These are phyloP conservation scores for Julus scanicus DNA, from an alignment of 2,888 invertebrate genomes.

Conservation along the genomic window DNA sequence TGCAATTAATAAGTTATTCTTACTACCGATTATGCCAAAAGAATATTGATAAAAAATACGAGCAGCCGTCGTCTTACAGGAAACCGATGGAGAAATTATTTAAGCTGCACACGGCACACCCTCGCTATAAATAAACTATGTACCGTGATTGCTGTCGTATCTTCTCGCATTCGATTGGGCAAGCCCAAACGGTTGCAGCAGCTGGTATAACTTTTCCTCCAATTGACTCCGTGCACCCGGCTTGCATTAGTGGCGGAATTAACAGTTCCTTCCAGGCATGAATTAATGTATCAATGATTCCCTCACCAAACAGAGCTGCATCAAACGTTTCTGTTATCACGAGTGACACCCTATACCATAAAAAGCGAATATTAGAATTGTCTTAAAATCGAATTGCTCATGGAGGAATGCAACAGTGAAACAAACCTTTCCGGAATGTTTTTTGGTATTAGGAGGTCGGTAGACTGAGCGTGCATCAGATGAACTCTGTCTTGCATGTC, in stretches of 20 bases:
- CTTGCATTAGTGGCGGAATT: neutral
- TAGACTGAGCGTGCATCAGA: constrained; percentile 73
- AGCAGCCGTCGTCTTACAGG: too few species aligned
- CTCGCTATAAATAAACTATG: neutral
- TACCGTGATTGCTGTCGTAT: constrained; percentile 69
- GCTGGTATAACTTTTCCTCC: constrained; percentile 65
- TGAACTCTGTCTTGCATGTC: constrained; percentile 66
- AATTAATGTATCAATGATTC: constrained; percentile 74
- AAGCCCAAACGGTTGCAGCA: constrained; percentile 70
- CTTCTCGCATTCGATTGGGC: constrained; percentile 72
- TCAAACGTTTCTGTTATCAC: constrained; percentile 84
- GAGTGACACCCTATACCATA: constrained; percentile 69
- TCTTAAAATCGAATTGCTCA: neutral
- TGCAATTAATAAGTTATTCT: neutral
- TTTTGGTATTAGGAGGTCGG: constrained; percentile 69
- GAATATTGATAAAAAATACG: too few species aligned
- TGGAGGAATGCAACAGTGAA: neutral
- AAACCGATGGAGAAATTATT: too few species aligned
- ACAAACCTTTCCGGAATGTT: constrained; percentile 71
- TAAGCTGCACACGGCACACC: neutral
- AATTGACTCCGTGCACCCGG: neutral
- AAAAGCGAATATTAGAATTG: neutral
- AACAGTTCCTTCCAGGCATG: constrained; percentile 77
- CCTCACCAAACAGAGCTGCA: constrained; percentile 82
- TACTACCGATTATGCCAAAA: neutral